A percentile compares a stretch with the other conserved stretches of the same genome.
Evolutionary conservation across 37 sponge, comb jelly and placozoan genomes (phyloP).

Genomic region (Agelas oroides): DNA sequence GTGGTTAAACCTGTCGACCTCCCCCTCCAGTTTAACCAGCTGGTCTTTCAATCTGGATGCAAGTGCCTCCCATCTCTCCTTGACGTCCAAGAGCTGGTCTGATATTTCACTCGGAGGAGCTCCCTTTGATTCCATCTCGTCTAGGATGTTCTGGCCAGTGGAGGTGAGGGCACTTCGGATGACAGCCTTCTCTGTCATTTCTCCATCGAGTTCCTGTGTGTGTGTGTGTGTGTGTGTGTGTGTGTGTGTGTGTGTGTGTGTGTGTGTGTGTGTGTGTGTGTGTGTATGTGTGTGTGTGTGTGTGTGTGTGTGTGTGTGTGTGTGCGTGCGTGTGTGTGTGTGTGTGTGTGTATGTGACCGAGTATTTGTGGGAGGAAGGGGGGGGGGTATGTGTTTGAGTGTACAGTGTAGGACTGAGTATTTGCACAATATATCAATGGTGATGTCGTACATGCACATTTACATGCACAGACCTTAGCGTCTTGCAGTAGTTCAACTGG

Average conservation of each 20-base stretch:
- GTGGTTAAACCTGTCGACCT: neutral
- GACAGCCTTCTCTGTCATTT: slow-evolving; percentile 18
- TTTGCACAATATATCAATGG: no score
- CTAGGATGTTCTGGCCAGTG: slow-evolving; percentile 23
- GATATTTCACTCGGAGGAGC: neutral
- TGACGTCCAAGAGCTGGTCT: neutral
- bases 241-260: no score
- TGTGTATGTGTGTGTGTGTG: no score
- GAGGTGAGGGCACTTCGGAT: slow-evolving; percentile 16
- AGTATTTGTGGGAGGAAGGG: no score
- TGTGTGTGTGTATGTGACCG: no score
- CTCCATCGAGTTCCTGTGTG: slow-evolving; percentile 5
- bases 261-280: no score
- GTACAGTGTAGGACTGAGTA: no score
- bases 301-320: no score
- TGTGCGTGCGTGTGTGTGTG: no score
- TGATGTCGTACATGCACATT: no score
- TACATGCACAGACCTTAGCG: slow-evolving; percentile 16
- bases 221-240: no score
- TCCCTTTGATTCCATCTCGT: slow-evolving; percentile 33
- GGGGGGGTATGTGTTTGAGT: no score
- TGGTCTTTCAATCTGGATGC: neutral
- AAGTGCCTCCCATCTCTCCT: slow-evolving; percentile 26
- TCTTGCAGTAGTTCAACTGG: slow-evolving; percentile 24
- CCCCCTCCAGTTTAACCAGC: neutral